Evolutionary conservation across 2,888 invertebrate species (phyloP), one percentile per base, ranked within the genome.

Genomic region (Ophonus ardosiacus): DNA sequence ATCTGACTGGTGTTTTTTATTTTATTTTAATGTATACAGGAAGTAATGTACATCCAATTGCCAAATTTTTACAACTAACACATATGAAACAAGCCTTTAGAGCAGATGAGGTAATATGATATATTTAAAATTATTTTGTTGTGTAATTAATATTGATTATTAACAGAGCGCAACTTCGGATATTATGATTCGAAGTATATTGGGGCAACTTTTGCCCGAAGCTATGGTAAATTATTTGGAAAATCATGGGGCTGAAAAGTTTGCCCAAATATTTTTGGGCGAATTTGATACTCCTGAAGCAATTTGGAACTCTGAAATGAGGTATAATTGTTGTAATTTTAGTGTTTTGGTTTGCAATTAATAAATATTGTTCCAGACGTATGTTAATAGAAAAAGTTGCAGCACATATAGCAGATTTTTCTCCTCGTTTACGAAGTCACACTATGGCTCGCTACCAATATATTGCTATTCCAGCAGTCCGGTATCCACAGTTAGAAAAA

Each of bases 211-310:
- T 82, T 91, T 99, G 83, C 99, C 99, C 0, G 99, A 99, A 90
- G 99, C 99, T 0, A 99, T 99, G 98, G 97, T 99, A 0, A 98
- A 98, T 89, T 99, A 99, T 91, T 92, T 99, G 84, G 99, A 99
- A 91, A 99, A 99, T 91, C 98, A 99, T 90, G 99, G 99, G 0
- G 95, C 99, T 0, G 99, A 99, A 87, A 98, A 98, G 90, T 99
- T 99, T 92, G 98, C 99, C 0, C 98, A 99, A 92, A 98, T 98
- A 88, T 98, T 97, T 92, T 93, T 99, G 17, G 99, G 99, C 0
- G 99, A 99, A 92, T 99, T 97, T 92, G 99, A 99, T 91, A 99
- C 99, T 7, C 99, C 99, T 0, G 99, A 99, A 92, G 99, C 98
- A 0, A 99, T 99, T 87, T 99, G 99, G 99, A 99, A 97, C 90